phyloP scores from a whole-genome alignment of 1,140 invertebrate genomes.

The Drosophila mojavensis region DNA sequence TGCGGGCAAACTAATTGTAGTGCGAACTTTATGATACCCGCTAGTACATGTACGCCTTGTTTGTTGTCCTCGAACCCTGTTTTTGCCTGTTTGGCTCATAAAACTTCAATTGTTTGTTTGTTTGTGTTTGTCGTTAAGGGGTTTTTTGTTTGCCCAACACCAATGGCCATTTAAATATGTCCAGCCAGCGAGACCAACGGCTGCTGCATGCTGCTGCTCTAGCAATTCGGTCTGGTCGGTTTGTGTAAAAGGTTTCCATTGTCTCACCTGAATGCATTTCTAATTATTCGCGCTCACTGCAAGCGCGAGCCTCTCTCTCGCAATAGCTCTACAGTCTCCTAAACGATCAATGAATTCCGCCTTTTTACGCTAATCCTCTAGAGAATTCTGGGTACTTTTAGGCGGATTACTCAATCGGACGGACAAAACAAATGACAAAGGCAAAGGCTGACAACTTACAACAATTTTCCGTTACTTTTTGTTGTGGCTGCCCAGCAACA shows the following conservation, averaged over 20 bases:
- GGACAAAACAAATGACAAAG: background rate
- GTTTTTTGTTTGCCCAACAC: conserved; percentile 73
- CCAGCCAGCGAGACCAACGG: conserved; percentile 44
- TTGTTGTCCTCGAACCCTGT: conserved; percentile 56
- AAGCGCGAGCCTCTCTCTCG: background rate
- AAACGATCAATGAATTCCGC: conserved; percentile 60
- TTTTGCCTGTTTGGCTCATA: conserved; percentile 58
- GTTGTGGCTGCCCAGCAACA: background rate
- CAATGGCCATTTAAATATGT: conserved; percentile 47
- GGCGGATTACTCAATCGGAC: conserved; percentile 63
- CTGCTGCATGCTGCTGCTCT: conserved; percentile 16
- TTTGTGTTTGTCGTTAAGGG: conserved; percentile 65
- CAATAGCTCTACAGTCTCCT: conserved; percentile 4
- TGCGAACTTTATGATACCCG: conserved; percentile 69
- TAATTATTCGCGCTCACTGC: conserved; percentile 66
- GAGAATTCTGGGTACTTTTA: background rate
- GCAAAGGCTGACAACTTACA: background rate
- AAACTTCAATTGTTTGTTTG: conserved; percentile 76
- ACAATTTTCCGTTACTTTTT: conserved; percentile 2
- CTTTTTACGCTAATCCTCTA: conserved; percentile 38
- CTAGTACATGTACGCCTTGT: conserved; percentile 41
- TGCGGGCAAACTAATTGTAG: conserved; percentile 66
- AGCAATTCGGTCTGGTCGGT: conserved; percentile 34
- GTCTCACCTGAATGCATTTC: conserved; percentile 67
- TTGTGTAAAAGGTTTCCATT: conserved; percentile 50